phyloP scores from a whole-genome alignment of 2,113 vertebrate genomes.

The Aythya baeri region DNA sequence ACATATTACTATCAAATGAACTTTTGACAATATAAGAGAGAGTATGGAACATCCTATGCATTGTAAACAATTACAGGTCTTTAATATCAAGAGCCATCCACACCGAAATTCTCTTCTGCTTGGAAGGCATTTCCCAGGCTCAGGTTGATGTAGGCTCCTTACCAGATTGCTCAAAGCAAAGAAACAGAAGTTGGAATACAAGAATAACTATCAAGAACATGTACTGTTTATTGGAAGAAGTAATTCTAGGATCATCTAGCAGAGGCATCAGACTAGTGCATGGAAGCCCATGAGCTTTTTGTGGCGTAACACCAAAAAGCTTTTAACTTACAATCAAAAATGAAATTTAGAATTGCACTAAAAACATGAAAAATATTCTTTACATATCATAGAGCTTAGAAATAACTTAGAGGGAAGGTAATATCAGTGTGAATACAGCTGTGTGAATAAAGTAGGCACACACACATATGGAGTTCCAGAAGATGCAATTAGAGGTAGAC shows the following conservation, averaged over 20 bases:
- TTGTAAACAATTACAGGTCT: background rate
- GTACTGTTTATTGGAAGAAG: background rate
- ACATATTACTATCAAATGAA: accelerated
- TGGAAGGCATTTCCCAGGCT: background rate
- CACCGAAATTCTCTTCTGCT: background rate
- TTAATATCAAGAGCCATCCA: background rate
- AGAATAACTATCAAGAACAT: conserved; percentile 23
- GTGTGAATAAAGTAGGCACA: background rate
- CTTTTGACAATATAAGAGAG: background rate
- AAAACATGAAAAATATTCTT: background rate
- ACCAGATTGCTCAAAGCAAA: conserved; percentile 9
- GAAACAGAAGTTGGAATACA: background rate
- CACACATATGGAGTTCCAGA: background rate
- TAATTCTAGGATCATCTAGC: conserved; percentile 1
- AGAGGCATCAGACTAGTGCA: background rate
- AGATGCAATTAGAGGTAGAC: background rate
- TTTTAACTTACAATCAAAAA: background rate
- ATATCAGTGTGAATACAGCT: background rate
- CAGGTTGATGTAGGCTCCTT: background rate
- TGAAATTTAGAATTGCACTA: background rate
- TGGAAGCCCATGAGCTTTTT: background rate
- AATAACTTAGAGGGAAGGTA: background rate
- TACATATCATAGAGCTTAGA: background rate
- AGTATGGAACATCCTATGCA: background rate
- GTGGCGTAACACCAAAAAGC: background rate